Evolutionary conservation across 2,888 invertebrate genomes (phyloP).

Genomic region (Muscina levida): DNA sequence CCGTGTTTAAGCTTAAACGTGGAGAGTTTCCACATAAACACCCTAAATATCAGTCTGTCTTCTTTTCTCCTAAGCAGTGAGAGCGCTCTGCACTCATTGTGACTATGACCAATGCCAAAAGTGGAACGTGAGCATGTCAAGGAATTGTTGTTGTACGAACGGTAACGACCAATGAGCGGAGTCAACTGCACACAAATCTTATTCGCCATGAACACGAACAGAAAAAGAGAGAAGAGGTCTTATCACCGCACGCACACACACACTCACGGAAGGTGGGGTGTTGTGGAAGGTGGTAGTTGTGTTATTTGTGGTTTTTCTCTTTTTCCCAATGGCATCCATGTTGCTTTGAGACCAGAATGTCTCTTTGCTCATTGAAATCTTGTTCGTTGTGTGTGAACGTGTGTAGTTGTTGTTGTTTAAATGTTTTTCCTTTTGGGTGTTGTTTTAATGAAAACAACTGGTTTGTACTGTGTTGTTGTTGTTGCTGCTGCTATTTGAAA

Average conservation of each 20-base stretch:
- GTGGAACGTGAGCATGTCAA: conserved; percentile 50
- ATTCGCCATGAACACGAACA: conserved; percentile 50
- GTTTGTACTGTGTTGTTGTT: conserved; percentile 53
- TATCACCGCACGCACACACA: too few species aligned
- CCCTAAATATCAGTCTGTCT: neutral
- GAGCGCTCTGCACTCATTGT: too few species aligned
- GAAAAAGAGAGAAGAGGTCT: too few species aligned
- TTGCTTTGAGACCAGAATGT: conserved; percentile 31
- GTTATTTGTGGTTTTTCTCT: conserved; percentile 38
- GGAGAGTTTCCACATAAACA: conserved; percentile 50
- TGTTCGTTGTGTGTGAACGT: conserved; percentile 11
- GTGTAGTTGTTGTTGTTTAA: conserved; percentile 51
- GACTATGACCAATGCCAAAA: conserved; percentile 48
- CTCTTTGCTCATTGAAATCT: too few species aligned
- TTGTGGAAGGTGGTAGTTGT: neutral
- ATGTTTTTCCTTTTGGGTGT: conserved; percentile 53
- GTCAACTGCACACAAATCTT: conserved; percentile 29
- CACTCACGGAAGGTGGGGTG: neutral
- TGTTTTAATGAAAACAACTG: conserved; percentile 59
- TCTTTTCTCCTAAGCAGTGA: conserved; percentile 18
- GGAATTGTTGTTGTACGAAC: conserved; percentile 6
- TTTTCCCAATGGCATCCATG: conserved; percentile 47
- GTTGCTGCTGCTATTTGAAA: conserved; percentile 43
- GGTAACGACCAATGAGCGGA: conserved; percentile 43
- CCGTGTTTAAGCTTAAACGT: conserved; percentile 24